Evolutionary conservation across 2,113 vertebrate genomes (phyloP).

Genomic region (Tupaia chinensis): DNA sequence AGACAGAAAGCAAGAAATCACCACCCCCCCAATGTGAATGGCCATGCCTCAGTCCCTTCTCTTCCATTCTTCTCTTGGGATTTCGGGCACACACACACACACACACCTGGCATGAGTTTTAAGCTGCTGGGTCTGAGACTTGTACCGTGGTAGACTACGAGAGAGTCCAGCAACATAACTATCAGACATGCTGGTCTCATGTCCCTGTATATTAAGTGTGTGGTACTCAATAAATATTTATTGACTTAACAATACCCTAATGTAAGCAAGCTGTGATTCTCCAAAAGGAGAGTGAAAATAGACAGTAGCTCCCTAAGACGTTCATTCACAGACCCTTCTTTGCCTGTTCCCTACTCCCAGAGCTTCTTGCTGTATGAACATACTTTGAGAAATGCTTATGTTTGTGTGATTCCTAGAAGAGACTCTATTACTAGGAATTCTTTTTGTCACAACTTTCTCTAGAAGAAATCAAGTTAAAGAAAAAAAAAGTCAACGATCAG

Average conservation of each 20-base stretch:
- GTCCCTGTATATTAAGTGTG: not conserved
- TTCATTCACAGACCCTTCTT: not conserved
- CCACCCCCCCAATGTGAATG: too few species aligned
- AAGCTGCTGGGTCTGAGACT: too few species aligned
- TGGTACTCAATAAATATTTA: not conserved
- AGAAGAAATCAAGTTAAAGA: slow-evolving; percentile 30
- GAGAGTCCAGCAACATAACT: too few species aligned
- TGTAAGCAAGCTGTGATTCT: not conserved
- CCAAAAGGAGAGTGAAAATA: not conserved
- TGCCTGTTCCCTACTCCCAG: not conserved
- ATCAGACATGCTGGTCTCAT: too few species aligned
- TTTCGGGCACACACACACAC: too few species aligned
- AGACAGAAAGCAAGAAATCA: too few species aligned
- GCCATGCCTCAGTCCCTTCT: too few species aligned
- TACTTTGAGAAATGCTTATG: slow-evolving; percentile 41
- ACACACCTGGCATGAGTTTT: too few species aligned
- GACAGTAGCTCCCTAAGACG: not conserved
- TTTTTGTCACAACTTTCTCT: slow-evolving; percentile 22
- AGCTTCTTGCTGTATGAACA: not conserved
- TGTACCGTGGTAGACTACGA: too few species aligned
- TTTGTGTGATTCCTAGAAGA: slow-evolving; percentile 21
- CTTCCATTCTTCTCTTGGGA: too few species aligned
- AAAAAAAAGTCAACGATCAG: not conserved
- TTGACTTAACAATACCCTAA: slow-evolving; percentile 5
- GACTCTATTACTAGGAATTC: slow-evolving; percentile 38